phyloP scores from a whole-genome alignment of 2,113 vertebrate species.

The Alligator mississippiensis region DNA sequence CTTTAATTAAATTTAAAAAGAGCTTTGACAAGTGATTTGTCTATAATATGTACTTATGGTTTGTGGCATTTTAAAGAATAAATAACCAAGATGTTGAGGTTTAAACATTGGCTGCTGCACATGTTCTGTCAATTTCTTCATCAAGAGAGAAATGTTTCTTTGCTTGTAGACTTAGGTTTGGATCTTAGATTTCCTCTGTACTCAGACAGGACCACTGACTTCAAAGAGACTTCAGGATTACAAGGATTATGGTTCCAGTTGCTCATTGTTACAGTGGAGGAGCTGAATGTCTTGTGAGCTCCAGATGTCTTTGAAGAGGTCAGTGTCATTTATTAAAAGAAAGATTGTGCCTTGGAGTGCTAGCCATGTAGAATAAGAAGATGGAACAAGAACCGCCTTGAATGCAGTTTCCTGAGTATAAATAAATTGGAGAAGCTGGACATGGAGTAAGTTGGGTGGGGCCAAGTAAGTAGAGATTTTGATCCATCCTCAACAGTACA shows the following conservation, averaged over 20 bases:
- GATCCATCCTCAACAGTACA: neutral
- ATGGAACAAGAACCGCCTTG: neutral
- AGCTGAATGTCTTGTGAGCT: neutral
- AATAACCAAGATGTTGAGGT: slow-evolving; percentile 76
- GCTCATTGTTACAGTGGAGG: rapidly evolving
- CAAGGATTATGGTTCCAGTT: neutral
- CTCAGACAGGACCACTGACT: neutral
- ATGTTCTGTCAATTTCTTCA: slow-evolving; percentile 68
- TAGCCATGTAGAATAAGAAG: neutral
- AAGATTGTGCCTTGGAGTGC: neutral
- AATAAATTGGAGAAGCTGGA: neutral
- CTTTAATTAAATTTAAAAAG: slow-evolving; percentile 72
- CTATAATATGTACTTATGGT: slow-evolving; percentile 76
- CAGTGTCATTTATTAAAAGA: neutral
- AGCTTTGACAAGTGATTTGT: slow-evolving; percentile 78
- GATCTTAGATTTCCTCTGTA: neutral
- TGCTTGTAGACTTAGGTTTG: slow-evolving; percentile 1
- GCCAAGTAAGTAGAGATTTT: neutral
- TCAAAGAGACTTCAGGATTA: neutral
- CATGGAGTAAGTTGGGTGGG: neutral
- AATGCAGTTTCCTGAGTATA: rapidly evolving
- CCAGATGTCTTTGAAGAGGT: neutral
- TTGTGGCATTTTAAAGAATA: slow-evolving; percentile 75
- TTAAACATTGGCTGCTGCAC: slow-evolving; percentile 78
- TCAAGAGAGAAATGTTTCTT: neutral